Base-by-base conservation (phyloP, 2,797 vertebrate genomes). In the Benthosema pterotum region DNA sequence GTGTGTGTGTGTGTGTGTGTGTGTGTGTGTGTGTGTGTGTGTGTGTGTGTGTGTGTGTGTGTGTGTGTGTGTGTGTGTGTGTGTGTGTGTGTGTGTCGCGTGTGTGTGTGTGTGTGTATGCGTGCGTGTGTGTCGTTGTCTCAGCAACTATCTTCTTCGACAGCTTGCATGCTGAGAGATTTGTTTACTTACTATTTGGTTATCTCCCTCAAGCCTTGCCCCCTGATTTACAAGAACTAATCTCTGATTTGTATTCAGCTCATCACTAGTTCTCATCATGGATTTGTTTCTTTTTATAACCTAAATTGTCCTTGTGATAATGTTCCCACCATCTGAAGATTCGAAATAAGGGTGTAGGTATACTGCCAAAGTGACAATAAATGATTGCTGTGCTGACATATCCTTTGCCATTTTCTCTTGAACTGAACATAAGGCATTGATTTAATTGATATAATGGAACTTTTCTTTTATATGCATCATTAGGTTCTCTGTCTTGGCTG, bases 401-500 rank as follows among this genome's bases (percentile, higher is more conserved):
- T 47, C 45, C n/a, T 54, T 7, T 3, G 50, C 42, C 9, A 50
- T 47, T 65, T n/a, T 65, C 3, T 6, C 12, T 25, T 11, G 12
- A 75, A 38, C 25, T 48, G 19, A 42, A 22, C 9, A 52, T 48
- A 11, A 48, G 16, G 1, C 14, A 9, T 25, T 46, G 12, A 32
- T 38, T 6, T 46, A n/a, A 7, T 19, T 32, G 1, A 53, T 38
- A 43, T 46, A 42, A 13, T 52, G 52, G 9, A 19, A 46, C 12
- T 22, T 38, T n/a, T 52, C 13, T 57, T 22, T 18, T 55, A 2
- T 12, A 14, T 58, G 11, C 22, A 56, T 78, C 53, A 19, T 9
- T 84, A 97, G 96, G 90, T 60, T 79, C 78, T 1, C 63, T 95
- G 43, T 92, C 87, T 3, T 99, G 97, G 97, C 77, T 99, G 78